Conservation (phyloP, 2,888 invertebrate genomes). For the Hartigia nigra region DNA sequence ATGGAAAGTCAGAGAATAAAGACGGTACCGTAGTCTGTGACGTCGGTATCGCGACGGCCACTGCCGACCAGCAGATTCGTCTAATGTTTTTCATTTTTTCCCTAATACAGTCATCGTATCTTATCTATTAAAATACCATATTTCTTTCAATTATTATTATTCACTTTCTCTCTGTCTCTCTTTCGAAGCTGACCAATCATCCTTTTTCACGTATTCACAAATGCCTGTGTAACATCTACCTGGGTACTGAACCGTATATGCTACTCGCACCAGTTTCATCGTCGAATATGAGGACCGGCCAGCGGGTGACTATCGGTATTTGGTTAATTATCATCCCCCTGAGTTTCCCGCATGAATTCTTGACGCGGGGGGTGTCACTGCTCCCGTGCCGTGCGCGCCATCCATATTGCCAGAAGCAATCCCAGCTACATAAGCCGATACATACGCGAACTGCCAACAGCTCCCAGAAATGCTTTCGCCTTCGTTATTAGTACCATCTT, state of each 20-base stretch:
- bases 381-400: slow-evolving; percentile 62
- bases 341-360: slow-evolving; percentile 61
- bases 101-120: not conserved
- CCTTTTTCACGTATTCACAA: not conserved
- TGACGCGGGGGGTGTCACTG: slow-evolving; percentile 63
- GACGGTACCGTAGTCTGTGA: slow-evolving; percentile 13
- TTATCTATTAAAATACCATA: not conserved
- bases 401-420: slow-evolving; percentile 62
- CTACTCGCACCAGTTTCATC: not conserved
- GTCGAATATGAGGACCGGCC: slow-evolving; percentile 3
- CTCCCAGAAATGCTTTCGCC: not conserved
- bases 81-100: not conserved
- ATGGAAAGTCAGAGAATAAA: slow-evolving; percentile 20
- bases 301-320: slow-evolving; percentile 63
- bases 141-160: not conserved
- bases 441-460: not conserved
- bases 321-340: slow-evolving; percentile 64
- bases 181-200: not conserved
- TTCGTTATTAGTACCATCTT: not conserved
- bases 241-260: not conserved
- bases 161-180: not conserved
- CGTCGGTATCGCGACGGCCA: not conserved
- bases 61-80: not conserved
- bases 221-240: not conserved
- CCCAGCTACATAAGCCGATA: slow-evolving; percentile 45